These are phyloP conservation scores for Myotis planiceps DNA, from an alignment of 2,797 vertebrate genomes.

Conservation along the genomic window DNA sequence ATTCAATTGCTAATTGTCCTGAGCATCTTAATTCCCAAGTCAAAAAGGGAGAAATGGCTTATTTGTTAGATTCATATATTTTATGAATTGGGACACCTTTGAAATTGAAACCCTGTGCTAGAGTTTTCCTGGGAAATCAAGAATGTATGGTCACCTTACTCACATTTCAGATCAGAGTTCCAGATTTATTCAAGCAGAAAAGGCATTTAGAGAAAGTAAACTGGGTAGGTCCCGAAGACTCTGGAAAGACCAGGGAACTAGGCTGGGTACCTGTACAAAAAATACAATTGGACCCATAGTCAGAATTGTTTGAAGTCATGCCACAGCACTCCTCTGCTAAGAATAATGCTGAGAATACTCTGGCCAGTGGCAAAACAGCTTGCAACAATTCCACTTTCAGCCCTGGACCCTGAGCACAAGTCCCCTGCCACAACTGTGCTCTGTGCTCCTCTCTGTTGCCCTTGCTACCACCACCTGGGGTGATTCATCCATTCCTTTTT, in stretches of 20 bases:
- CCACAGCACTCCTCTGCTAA: neutral
- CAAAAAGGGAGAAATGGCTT: neutral
- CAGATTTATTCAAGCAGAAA: neutral
- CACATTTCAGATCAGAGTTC: neutral
- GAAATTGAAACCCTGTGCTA: neutral
- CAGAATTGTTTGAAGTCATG: neutral
- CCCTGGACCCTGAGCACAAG: too few relatives aligned
- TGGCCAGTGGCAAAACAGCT: neutral
- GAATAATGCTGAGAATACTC: accelerated
- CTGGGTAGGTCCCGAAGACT: neutral
- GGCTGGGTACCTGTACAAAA: neutral
- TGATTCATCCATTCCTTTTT: neutral
- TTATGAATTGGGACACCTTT: neutral
- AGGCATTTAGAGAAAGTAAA: neutral
- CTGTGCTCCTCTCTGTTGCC: neutral
- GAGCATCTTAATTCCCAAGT: neutral
- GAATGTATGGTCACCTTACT: neutral
- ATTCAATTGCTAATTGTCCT: neutral
- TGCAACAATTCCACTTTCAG: neutral
- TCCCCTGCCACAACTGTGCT: accelerated
- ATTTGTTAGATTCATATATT: neutral
- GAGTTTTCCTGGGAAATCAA: neutral
- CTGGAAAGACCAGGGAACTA: neutral
- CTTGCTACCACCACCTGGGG: neutral
- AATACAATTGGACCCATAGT: neutral